These are phyloP conservation scores for Dastarcus helophoroides DNA, from an alignment of 2,888 invertebrate genomes.

Conservation along the genomic window DNA sequence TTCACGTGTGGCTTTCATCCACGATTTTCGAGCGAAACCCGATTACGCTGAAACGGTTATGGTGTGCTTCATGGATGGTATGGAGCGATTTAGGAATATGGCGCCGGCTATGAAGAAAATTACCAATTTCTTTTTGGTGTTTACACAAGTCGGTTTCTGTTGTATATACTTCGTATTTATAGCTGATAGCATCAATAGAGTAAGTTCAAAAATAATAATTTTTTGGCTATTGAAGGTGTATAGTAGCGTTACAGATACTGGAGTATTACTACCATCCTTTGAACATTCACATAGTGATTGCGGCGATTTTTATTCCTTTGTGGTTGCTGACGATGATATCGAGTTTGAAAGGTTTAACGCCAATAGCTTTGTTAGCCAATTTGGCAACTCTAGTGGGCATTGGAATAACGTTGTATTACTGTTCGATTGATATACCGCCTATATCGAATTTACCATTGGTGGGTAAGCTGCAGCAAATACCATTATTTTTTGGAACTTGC, in stretches of 20 bases:
- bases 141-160: conserved; percentile 90
- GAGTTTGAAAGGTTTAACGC: conserved; percentile 57
- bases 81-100: conserved; percentile 44
- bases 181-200: conserved; percentile 65
- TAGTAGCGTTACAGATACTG: conserved; percentile 51
- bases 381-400: conserved; percentile 57
- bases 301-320: conserved; percentile 53
- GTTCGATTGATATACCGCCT: conserved; percentile 55
- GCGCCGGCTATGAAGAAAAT: conserved; percentile 48
- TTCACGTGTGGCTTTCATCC: conserved; percentile 41
- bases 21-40: conserved; percentile 34
- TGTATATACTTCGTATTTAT: conserved; percentile 92
- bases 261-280: conserved; percentile 46
- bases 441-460: conserved; percentile 44
- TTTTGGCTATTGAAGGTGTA: too few species aligned
- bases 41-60: conserved; percentile 70
- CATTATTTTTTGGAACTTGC: conserved; percentile 83
- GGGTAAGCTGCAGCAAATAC: conserved; percentile 46
- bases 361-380: conserved; percentile 62
- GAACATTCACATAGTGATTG: conserved; percentile 55
- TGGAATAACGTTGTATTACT: conserved; percentile 61
- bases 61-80: conserved; percentile 61
- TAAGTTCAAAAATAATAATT: too few species aligned
- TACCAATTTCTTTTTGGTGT: conserved; percentile 72
- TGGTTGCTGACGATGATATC: conserved; percentile 58